These are phyloP conservation scores for Pyrgus malvae DNA, from an alignment of 2,888 invertebrate genomes.

Conservation along the genomic window DNA sequence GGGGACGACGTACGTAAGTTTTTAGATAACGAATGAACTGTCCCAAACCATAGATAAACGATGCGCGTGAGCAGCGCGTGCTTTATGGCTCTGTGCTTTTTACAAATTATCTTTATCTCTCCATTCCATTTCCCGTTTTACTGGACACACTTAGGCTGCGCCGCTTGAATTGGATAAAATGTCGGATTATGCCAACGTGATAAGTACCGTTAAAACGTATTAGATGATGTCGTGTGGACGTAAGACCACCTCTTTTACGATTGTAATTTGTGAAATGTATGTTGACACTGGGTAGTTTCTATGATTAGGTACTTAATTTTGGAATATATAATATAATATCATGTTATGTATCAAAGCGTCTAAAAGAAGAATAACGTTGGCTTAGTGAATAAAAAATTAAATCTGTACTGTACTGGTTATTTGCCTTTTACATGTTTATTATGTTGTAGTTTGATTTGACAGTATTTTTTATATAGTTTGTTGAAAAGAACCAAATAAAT, in stretches of 20 bases:
- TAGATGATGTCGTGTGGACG: background rate
- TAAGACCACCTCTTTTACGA: too few relatives aligned
- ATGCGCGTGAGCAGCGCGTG: constrained; percentile 53
- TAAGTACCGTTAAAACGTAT: constrained; percentile 15
- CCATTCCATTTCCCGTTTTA: constrained; percentile 54
- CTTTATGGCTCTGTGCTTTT: constrained; percentile 56
- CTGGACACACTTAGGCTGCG: constrained; percentile 46
- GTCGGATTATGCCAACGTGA: constrained; percentile 18
- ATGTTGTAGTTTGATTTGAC: too few relatives aligned
- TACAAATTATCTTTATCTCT: constrained; percentile 65
- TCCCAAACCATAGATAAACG: constrained; percentile 64
- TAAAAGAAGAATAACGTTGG: too few relatives aligned
- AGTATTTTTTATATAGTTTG: too few relatives aligned
- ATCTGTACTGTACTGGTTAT: too few relatives aligned
- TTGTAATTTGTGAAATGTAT: too few relatives aligned
- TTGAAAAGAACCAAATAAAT: too few relatives aligned
- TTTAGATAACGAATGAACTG: constrained; percentile 71
- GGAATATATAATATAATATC: too few relatives aligned
- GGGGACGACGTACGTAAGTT: constrained; percentile 59
- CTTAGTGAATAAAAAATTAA: too few relatives aligned
- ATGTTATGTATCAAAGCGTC: too few relatives aligned
- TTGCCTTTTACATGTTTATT: too few relatives aligned
- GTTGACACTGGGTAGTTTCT: background rate
- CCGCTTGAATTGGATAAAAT: constrained; percentile 4
- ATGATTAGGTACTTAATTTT: too few relatives aligned